Evolutionary conservation across 23 tunicate species (phyloP).

Genomic region (Halocynthia roretzi): DNA sequence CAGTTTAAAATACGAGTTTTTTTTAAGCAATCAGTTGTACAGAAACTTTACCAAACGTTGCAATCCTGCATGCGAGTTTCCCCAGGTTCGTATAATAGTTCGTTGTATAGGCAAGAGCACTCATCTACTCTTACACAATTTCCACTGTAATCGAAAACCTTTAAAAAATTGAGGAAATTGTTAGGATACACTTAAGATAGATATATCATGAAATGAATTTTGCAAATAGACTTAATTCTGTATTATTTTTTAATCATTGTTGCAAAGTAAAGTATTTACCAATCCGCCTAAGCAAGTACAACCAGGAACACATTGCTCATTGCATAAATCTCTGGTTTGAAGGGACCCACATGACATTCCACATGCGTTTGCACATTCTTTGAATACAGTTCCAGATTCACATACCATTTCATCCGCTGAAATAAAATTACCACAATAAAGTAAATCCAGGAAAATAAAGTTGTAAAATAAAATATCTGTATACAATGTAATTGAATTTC

Average conservation of each 20-base stretch:
- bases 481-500: no score
- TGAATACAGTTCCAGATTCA: constrained; percentile 71
- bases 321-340: constrained; percentile 76
- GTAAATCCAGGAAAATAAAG: background rate
- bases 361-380: constrained; percentile 96
- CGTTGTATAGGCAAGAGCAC: constrained; percentile 77
- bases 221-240: background rate
- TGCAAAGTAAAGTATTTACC: constrained; percentile 19
- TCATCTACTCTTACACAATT: constrained; percentile 71
- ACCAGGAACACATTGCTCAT: constrained; percentile 87
- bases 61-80: constrained; percentile 97
- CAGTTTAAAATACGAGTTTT: background rate
- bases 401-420: constrained; percentile 76
- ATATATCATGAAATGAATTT: background rate
- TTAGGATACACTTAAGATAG: background rate
- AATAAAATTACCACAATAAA: background rate
- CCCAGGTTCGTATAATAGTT: constrained; percentile 79
- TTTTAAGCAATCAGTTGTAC: background rate
- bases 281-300: constrained; percentile 78
- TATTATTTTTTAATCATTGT: background rate
- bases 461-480: background rate
- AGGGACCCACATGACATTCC: constrained; percentile 93
- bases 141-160: constrained; percentile 91
- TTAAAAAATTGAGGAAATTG: background rate
- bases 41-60: constrained; percentile 69